Evolutionary conservation across 1,140 invertebrate species (phyloP).

Genomic region (Nebria ingens): DNA sequence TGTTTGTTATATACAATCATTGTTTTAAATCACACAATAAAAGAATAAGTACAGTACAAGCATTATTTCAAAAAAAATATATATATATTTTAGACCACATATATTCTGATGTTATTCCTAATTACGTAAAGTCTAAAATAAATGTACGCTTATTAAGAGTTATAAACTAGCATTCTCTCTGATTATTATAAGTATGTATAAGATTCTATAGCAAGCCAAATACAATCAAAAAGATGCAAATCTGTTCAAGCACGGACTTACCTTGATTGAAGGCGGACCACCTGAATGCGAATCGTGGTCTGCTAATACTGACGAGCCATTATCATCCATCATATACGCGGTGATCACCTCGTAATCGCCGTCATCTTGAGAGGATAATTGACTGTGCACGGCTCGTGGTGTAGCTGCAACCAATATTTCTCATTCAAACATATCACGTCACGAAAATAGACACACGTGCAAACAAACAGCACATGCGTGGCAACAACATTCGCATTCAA

Average conservation of each 20-base stretch:
- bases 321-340: slow-evolving; percentile 67
- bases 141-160: neutral
- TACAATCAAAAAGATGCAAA: slow-evolving; percentile 41
- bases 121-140: neutral
- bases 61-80: too few species aligned
- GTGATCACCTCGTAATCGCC: slow-evolving; percentile 76
- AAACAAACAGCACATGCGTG: slow-evolving; percentile 4
- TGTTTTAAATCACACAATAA: too few species aligned
- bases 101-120: too few species aligned
- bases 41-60: too few species aligned
- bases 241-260: slow-evolving; percentile 38
- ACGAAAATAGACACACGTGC: slow-evolving; percentile 1
- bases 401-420: slow-evolving; percentile 22
- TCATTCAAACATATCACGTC: neutral
- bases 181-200: neutral
- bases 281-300: slow-evolving; percentile 63
- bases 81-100: too few species aligned
- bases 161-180: neutral
- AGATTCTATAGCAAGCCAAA: neutral
- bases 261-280: slow-evolving; percentile 72
- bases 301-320: slow-evolving; percentile 68
- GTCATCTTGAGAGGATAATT: slow-evolving; percentile 51
- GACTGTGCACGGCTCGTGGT: slow-evolving; percentile 31
- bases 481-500: slow-evolving; percentile 7
- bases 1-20: too few species aligned